Evolutionary conservation across 2,888 invertebrate genomes (phyloP), one percentile per base, ranked within the genome.

Genomic region (Gastrophysa polygoni): DNA sequence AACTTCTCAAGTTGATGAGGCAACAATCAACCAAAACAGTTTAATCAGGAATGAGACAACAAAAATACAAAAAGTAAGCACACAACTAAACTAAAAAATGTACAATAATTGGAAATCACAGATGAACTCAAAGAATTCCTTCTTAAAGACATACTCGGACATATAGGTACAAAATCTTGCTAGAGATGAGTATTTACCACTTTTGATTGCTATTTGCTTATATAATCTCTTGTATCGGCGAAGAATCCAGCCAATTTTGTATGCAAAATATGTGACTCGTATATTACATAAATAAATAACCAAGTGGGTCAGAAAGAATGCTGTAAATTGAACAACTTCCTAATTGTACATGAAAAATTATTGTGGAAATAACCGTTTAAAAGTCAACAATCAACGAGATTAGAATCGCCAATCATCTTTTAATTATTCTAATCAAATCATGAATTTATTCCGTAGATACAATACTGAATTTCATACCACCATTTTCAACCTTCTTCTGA

Each of bases 341-440:
- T 66, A 61, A 60, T 65, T 65, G 62, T 61, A 68, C 62, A 63
- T 11, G 60, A 61, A 55, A 58, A 56, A 61, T 59, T 59, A 59
- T 57, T 46, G 60, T 63, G 68, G 64, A 68, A 66, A 68, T 68
- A 59, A 61, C 59, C 66, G 61, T 64, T 68, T 68, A 68, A 63
- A 1, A 4, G 14, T 49, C 34, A 34, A 60, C 58, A 58, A 67
- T 62, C 56, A 51, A 67, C 57, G 59, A 44, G 54, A 59, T 63
- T 46, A 47, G 28, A 21, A 63, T 59, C 32, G 52, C 50, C 24
- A 55, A 63, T 44, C 29, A 38, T 46, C 51, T n/a, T n/a, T 43
- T 38, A 49, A 57, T 49, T 57, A 57, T 49, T 43, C 38, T 43
- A 55, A 57, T 17, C 21, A 59, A 59, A 46, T 62, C 52, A 64